A percentile compares a stretch with the other conserved stretches of the same genome.
Evolutionary conservation across 2,113 vertebrate species (phyloP).

Genomic region (Sylvietta virens): DNA sequence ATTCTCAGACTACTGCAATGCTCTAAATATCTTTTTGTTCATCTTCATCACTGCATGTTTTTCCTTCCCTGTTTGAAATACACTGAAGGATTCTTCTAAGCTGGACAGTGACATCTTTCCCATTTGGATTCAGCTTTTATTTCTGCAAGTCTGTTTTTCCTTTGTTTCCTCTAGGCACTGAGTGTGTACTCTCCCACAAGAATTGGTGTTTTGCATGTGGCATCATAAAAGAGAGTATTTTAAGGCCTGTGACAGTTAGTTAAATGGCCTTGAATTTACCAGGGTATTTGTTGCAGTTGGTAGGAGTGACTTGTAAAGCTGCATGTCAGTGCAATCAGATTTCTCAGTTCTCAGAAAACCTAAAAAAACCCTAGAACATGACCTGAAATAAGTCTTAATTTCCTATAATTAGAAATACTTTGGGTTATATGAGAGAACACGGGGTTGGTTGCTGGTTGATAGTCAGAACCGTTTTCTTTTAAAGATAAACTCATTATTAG

Average conservation of each 20-base stretch:
- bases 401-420: neutral
- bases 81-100: neutral
- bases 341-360: neutral
- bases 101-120: neutral
- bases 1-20: slow-evolving; percentile 10
- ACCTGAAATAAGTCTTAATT: neutral
- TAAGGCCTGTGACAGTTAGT: neutral
- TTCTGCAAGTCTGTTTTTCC: neutral
- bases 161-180: neutral
- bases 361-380: neutral
- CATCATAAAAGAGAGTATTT: neutral
- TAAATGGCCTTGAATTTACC: neutral
- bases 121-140: neutral
- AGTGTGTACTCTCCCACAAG: neutral
- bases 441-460: neutral
- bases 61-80: slow-evolving; percentile 4
- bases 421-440: neutral
- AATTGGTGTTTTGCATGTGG: neutral
- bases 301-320: neutral
- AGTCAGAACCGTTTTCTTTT: neutral
- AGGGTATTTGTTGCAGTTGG: neutral
- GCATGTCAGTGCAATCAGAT: neutral
- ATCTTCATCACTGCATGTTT: neutral
- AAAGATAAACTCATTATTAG: neutral
- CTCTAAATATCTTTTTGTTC: slow-evolving; percentile 56